Base-by-base conservation (phyloP, 2,113 vertebrate species). In the Embiotoca jacksoni region DNA sequence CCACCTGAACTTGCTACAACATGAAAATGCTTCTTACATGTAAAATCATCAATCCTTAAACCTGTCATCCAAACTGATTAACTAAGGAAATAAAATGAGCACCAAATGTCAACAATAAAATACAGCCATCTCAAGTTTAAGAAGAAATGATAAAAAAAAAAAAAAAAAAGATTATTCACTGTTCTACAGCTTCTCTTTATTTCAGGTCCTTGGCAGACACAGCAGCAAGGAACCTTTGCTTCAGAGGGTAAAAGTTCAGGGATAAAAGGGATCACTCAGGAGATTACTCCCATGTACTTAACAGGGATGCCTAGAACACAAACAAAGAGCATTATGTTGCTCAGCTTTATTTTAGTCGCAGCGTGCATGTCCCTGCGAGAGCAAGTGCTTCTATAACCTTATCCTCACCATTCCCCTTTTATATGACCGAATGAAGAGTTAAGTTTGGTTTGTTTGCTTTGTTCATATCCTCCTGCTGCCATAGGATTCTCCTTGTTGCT, bases 321-420 rank as follows among this genome's bases (percentile, higher is more conserved):
- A 91, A 93, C 86, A 92, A 91, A 93, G 89, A 91, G 85, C 89
- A 92, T 93, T 93, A 94, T 80, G 84, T 66, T 82, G 78, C 81
- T 75, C 72, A 66, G 70, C 80, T 89, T 91, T 89, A 84, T 89
- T 93, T 91, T 60, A 79, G 76, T 75, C 30, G 11, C 81, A 59
- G 87, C 33, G 53, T 47, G 65, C 67, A 62, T 72, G 70, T 55
- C 73, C 66, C 58, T 73, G 76, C 57, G 32, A 53, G 55, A 53
- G 64, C 9, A 16, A 15, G 32, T 44, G 54, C 69, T 72, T 69
- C 57, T 59, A 60, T 35, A 15, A 65, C 57, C 78, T 61, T 49
- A n/a, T 62, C 41, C 39, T 63, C 63, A 53, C 55, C 55, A 15
- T 33, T 44, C 47, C 66, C 39, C 30, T 85, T 78, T 85, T 60